Evolutionary conservation across 2,888 invertebrate genomes (phyloP).

Genomic region (Eupithecia exiguata): DNA sequence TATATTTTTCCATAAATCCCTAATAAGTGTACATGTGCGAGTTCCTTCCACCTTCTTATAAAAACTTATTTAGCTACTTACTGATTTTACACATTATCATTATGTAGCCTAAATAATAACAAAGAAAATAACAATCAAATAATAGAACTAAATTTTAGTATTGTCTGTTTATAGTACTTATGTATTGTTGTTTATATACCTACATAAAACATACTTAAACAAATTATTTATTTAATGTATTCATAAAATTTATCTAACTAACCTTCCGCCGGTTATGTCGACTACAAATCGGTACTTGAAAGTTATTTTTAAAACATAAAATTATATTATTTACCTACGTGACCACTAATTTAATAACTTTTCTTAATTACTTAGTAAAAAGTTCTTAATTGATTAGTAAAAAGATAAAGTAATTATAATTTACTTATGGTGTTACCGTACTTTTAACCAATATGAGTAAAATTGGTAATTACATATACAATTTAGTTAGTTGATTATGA

Average conservation of each 20-base stretch:
- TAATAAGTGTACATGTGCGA: neutral
- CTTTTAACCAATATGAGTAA: neutral
- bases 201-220: neutral
- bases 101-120: too few relatives aligned
- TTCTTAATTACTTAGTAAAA: neutral
- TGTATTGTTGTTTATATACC: too few relatives aligned
- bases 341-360: neutral
- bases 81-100: too few relatives aligned
- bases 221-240: neutral
- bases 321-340: neutral
- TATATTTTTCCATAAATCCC: conserved; percentile 6
- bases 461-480: neutral
- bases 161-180: too few relatives aligned
- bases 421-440: neutral
- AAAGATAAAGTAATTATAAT: neutral
- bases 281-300: neutral
- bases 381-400: neutral
- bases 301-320: neutral
- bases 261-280: neutral
- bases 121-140: too few relatives aligned
- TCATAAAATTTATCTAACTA: neutral
- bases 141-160: too few relatives aligned
- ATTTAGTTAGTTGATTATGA: neutral
- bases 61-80: neutral
- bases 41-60: neutral